Conservation (phyloP, 92 coral and sea anemone genomes). For the Bergia sp. region DNA sequence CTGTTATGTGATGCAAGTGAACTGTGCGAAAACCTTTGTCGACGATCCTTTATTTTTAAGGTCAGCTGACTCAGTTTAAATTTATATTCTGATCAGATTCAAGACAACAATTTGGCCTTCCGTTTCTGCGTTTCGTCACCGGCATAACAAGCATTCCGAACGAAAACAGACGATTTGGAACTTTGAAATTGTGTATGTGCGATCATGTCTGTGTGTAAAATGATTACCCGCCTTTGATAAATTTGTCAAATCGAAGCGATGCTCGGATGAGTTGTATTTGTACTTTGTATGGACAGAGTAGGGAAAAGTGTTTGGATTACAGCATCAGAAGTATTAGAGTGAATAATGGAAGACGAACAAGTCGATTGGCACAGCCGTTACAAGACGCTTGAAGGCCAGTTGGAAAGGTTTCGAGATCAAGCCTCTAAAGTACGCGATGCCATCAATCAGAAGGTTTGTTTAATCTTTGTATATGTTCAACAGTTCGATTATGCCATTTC, state of each 20-base stretch:
- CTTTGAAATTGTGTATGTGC: neutral
- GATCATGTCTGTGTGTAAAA: neutral
- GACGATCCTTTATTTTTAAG: slow-evolving; percentile 31
- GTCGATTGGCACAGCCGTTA: slow-evolving; percentile 74
- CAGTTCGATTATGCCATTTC: neutral
- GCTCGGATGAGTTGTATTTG: neutral
- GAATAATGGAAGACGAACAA: slow-evolving; percentile 62
- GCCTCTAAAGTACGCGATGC: slow-evolving; percentile 87
- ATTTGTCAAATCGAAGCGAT: slow-evolving; percentile 2
- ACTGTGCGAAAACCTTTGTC: neutral
- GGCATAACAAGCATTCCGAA: slow-evolving; percentile 33
- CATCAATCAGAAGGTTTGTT: slow-evolving; percentile 77
- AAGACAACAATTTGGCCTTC: neutral
- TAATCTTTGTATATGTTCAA: neutral
- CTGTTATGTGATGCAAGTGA: slow-evolving; percentile 33
- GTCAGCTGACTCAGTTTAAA: slow-evolving; percentile 20
- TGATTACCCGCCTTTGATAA: slow-evolving; percentile 18
- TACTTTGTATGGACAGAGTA: slow-evolving; percentile 11
- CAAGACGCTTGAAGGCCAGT: slow-evolving; percentile 75
- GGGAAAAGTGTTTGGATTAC: slow-evolving; percentile 12
- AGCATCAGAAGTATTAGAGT: neutral
- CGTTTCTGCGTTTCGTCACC: slow-evolving; percentile 42
- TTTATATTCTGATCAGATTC: neutral
- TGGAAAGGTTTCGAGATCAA: slow-evolving; percentile 77
- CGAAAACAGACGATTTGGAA: neutral